Evolutionary conservation across 2,797 vertebrate genomes (phyloP).

Genomic region (Protosalanx chinensis): DNA sequence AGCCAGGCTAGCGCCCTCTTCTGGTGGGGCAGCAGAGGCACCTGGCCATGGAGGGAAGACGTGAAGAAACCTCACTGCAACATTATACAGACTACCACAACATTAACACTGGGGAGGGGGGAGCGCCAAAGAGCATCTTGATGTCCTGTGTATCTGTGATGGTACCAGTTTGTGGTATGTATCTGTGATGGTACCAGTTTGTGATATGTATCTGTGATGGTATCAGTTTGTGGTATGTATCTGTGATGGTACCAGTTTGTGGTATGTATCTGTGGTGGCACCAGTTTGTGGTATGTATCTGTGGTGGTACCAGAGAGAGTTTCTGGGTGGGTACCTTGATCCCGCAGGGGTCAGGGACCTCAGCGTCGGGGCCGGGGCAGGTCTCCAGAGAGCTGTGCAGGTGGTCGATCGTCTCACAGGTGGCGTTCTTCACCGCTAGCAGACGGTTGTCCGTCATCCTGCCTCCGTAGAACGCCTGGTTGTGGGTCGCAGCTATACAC

Average conservation of each 20-base stretch:
- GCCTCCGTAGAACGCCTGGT: slow-evolving; percentile 73
- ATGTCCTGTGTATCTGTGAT: too few relatives aligned
- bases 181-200: too few relatives aligned
- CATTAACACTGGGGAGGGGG: too few relatives aligned
- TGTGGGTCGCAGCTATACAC: slow-evolving; percentile 52
- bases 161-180: too few relatives aligned
- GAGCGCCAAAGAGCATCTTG: too few relatives aligned
- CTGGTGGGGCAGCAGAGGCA: slow-evolving; percentile 83
- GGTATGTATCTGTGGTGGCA: too few relatives aligned
- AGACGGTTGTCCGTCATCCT: slow-evolving; percentile 71
- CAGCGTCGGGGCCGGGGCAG: slow-evolving; percentile 71
- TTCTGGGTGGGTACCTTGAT: slow-evolving; percentile 74
- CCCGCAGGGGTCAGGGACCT: slow-evolving; percentile 80
- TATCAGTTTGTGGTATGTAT: too few relatives aligned
- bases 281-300: too few relatives aligned
- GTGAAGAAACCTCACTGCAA: slow-evolving; percentile 1
- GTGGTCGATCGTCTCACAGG: slow-evolving; percentile 81
- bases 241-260: neutral
- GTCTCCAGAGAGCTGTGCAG: slow-evolving; percentile 87
- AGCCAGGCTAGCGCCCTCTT: slow-evolving; percentile 88
- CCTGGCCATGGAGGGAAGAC: slow-evolving; percentile 53
- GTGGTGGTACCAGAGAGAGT: too few relatives aligned
- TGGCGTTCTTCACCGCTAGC: slow-evolving; percentile 75
- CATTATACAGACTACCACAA: neutral
- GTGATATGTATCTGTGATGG: neutral